phyloP scores from a whole-genome alignment of 64 coral and sea anemone genomes.

The Stylophora pistillata region DNA sequence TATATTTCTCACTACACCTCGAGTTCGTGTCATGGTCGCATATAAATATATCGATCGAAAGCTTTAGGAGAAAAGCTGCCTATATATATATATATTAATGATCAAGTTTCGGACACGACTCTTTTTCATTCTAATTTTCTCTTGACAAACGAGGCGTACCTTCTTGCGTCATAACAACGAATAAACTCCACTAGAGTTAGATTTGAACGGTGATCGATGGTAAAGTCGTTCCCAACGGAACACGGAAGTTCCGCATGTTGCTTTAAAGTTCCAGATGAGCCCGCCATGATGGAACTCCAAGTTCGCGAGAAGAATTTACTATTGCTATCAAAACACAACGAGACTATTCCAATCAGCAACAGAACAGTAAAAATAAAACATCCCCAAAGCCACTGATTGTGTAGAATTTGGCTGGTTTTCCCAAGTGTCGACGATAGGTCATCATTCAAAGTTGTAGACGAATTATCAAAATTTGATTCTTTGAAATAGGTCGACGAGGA shows the following conservation, averaged over 20 bases:
- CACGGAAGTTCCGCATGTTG: background rate
- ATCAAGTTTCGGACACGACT: background rate
- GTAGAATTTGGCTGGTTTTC: background rate
- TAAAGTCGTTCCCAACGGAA: slow-evolving; percentile 1
- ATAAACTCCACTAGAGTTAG: slow-evolving; percentile 89
- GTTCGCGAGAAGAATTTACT: background rate
- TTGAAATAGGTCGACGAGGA: background rate
- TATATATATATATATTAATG: background rate
- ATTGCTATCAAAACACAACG: background rate
- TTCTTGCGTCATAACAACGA: slow-evolving; percentile 80
- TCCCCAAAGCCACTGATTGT: background rate
- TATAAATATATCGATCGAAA: too few relatives aligned
- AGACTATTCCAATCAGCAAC: background rate
- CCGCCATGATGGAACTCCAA: background rate
- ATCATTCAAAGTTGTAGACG: too few relatives aligned
- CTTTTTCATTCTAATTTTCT: background rate
- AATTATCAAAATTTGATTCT: background rate
- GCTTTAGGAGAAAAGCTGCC: too few relatives aligned
- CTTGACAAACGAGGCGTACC: slow-evolving; percentile 11
- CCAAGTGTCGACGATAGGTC: background rate
- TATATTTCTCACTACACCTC: too few relatives aligned
- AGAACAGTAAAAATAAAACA: background rate
- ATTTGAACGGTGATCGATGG: slow-evolving; percentile 69
- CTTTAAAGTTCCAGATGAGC: background rate
- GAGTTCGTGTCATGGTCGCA: too few relatives aligned